These are phyloP conservation scores for Mobula birostris DNA, from an alignment of 2,113 vertebrate species.

Conservation along the genomic window DNA sequence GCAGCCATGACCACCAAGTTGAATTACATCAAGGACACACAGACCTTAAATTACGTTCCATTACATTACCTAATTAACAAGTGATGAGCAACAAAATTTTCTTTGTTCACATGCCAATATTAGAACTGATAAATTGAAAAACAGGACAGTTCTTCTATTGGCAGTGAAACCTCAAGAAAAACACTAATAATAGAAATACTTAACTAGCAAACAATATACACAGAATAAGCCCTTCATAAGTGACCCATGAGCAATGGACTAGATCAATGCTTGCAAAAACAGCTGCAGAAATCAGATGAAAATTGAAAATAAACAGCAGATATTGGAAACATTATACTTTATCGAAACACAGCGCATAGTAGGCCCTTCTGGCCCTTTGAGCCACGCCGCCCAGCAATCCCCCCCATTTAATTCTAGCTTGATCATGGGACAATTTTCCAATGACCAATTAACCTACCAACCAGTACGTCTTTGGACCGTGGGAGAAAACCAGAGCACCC, in stretches of 20 bases:
- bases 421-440: no score
- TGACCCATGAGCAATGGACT: not conserved
- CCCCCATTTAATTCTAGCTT: no score
- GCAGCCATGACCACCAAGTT: not conserved
- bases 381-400: no score
- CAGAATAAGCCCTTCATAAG: not conserved
- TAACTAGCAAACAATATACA: not conserved
- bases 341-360: no score
- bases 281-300: not conserved
- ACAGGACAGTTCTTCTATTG: not conserved
- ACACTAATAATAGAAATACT: not conserved
- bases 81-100: not conserved
- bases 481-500: no score
- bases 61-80: conserved; percentile 16
- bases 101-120: not conserved
- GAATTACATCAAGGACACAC: not conserved
- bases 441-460: no score
- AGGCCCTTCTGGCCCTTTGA: no score
- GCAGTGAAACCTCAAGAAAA: not conserved
- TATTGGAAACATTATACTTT: no score
- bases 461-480: no score
- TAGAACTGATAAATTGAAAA: conserved; percentile 5
- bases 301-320: no score
- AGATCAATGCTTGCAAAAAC: not conserved
- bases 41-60: not conserved